Conservation (phyloP, 2,797 vertebrate species). For the Coendou prehensilis region DNA sequence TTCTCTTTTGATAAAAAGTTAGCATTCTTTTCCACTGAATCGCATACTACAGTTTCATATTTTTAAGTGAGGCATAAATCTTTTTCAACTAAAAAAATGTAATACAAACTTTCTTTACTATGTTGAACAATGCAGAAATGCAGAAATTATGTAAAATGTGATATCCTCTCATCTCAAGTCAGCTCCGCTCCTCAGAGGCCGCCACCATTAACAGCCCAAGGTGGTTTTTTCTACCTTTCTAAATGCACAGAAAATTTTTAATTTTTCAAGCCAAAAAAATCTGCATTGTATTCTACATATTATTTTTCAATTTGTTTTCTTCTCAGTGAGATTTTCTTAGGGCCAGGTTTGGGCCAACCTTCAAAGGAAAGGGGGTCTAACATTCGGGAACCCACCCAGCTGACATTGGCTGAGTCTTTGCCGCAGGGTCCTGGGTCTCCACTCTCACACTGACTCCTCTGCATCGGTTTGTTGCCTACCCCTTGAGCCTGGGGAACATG, state of each 20-base stretch:
- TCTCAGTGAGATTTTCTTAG: background rate
- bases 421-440: background rate
- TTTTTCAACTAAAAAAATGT: constrained; percentile 44
- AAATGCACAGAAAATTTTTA: background rate
- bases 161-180: background rate
- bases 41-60: background rate
- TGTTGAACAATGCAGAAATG: background rate
- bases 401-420: background rate
- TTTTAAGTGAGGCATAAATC: background rate
- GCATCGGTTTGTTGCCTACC: background rate
- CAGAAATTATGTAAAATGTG: background rate
- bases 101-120: background rate
- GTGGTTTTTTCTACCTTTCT: background rate
- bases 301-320: constrained; percentile 20
- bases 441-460: background rate
- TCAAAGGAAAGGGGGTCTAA: constrained; percentile 5
- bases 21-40: background rate
- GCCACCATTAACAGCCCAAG: background rate
- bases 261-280: background rate
- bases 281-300: background rate
- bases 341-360: background rate
- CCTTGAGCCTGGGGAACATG: background rate
- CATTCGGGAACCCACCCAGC: background rate
- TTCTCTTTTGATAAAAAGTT: constrained; percentile 11
- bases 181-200: background rate